These are phyloP conservation scores for Gambusia holbrooki DNA, from an alignment of 2,113 vertebrate species.

Conservation along the genomic window DNA sequence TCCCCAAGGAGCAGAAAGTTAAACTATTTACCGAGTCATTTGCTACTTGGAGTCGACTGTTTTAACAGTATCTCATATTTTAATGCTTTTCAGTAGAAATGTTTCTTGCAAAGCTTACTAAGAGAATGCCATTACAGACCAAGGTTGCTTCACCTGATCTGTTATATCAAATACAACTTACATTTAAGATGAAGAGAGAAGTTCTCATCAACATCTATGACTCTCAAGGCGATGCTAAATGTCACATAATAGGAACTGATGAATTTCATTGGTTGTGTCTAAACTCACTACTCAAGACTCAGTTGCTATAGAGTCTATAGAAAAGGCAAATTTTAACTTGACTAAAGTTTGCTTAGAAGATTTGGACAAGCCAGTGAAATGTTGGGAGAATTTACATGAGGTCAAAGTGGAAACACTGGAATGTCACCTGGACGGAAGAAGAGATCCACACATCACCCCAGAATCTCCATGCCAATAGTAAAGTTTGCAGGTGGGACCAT, in stretches of 20 bases:
- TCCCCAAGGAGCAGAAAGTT: conserved; percentile 4
- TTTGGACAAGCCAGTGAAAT: neutral
- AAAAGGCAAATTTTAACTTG: neutral
- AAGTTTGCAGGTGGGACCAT: neutral
- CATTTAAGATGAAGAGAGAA: neutral
- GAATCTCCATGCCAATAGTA: neutral
- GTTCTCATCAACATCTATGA: neutral
- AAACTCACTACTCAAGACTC: neutral
- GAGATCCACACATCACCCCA: neutral
- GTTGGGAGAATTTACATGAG: neutral
- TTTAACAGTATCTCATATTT: neutral
- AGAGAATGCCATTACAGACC: neutral
- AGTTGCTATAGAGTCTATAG: no score
- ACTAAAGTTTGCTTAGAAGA: neutral
- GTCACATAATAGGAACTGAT: neutral
- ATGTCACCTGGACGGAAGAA: neutral
- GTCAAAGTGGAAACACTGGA: neutral
- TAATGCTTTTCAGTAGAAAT: neutral
- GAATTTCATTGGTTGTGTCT: conserved; percentile 46
- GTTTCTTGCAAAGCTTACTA: neutral
- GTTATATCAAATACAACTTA: neutral
- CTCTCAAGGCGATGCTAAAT: conserved; percentile 24
- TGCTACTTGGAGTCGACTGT: neutral
- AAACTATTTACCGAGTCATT: conserved; percentile 2
- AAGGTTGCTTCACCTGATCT: neutral